phyloP scores from a whole-genome alignment of 2,113 vertebrate genomes.

The Strix uralensis region DNA sequence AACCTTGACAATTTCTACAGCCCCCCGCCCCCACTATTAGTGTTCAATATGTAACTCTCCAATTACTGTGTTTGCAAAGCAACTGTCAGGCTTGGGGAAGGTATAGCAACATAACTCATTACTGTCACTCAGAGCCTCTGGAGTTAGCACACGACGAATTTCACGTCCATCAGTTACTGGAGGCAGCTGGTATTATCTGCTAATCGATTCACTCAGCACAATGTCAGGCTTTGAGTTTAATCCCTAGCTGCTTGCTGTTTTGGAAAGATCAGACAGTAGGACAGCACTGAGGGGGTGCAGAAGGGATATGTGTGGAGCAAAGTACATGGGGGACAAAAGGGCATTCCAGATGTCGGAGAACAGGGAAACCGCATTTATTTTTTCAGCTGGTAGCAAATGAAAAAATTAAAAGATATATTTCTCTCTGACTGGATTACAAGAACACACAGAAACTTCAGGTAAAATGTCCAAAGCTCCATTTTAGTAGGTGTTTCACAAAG shows the following conservation, averaged over 20 bases:
- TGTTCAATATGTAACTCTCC: neutral
- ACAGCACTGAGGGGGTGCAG: neutral
- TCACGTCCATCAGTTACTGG: neutral
- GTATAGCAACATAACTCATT: conserved; percentile 2
- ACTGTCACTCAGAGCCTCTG: conserved; percentile 1
- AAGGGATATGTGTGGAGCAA: neutral
- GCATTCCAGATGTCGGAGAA: neutral
- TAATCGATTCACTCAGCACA: neutral
- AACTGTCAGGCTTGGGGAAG: neutral
- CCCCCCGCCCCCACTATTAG: neutral
- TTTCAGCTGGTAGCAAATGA: neutral
- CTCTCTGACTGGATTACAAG: neutral
- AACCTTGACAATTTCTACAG: neutral
- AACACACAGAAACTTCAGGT: neutral
- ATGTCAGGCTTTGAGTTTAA: neutral
- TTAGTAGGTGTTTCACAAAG: neutral
- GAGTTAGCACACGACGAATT: neutral
- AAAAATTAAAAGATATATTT: neutral
- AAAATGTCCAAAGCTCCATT: neutral
- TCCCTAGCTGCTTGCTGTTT: neutral
- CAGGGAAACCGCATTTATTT: neutral
- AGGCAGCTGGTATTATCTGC: neutral
- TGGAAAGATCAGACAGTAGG: neutral
- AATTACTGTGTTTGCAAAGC: neutral
- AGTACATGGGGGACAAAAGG: neutral